Percentiles rank a stretch among this genome's conserved stretches.
Evolutionary conservation across 2,113 vertebrate species (phyloP).

Genomic region (Indri indri): DNA sequence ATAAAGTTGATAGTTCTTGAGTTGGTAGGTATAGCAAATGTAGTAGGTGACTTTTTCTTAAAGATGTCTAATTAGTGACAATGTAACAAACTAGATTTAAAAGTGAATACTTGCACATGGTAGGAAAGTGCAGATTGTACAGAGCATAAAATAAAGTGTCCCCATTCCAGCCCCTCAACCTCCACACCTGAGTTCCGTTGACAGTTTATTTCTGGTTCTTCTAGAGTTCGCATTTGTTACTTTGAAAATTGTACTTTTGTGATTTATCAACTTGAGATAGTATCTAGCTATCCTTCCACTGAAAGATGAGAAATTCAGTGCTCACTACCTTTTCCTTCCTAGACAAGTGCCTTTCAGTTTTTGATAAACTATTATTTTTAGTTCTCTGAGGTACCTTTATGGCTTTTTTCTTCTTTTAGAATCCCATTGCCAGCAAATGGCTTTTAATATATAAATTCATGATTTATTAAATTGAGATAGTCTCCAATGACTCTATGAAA

Average conservation of each 20-base stretch:
- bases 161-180: not conserved
- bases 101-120: not conserved
- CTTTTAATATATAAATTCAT: constrained; percentile 24
- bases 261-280: not conserved
- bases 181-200: not conserved
- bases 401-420: not conserved
- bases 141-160: not conserved
- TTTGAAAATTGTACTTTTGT: constrained; percentile 27
- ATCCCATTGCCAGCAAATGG: not conserved
- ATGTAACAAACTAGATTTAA: not conserved
- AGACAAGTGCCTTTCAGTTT: not conserved
- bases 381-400: not conserved
- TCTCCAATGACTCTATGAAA: not conserved
- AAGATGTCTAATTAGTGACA: not conserved
- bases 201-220: constrained; percentile 13
- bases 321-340: not conserved
- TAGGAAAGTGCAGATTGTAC: not conserved
- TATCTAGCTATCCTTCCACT: not conserved
- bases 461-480: not conserved
- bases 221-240: not conserved
- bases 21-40: not conserved
- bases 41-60: not conserved
- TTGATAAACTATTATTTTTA: constrained; percentile 3
- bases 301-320: not conserved
- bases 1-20: not conserved